Base-by-base conservation (phyloP, 2,797 vertebrate species). In the Vultur gryphus region DNA sequence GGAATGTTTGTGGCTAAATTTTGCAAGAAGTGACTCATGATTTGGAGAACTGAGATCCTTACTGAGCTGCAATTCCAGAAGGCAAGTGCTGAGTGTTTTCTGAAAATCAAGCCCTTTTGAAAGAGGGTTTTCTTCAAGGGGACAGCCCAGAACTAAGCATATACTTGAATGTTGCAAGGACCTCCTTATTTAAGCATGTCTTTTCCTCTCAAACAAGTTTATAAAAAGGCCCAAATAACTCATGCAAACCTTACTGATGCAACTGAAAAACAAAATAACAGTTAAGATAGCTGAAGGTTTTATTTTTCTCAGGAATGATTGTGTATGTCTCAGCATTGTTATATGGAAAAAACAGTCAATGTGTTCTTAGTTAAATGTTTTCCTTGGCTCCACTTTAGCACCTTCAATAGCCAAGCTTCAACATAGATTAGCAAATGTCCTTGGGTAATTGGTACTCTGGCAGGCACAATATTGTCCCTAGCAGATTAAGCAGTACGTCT, bases 71-170 rank as follows among this genome's bases (percentile, higher is more conserved):
- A 87, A 73, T 76, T 89, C 10, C 78, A 72, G 75, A 76, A 84
- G 70, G 46, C 49, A 79, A 66, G 12, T 65, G 49, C 78, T 84
- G 66, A 95, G 43, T 79, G 39, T 76, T 92, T 92, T 35, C 54
- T 91, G 87, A 87, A 87, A 95, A 95, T 96, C 89, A 85, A 67
- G 10, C 26, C 33, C 54, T 87, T 94, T 89, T 48, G 46, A 89
- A 91, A 89, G 52, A 76, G n/a, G 14, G 0, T 11, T 76, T 71
- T 95, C 79, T 82, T 41, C 58, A 61, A 67, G 33, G 25, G 70
- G 37, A 33, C 69, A 75, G 49, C 49, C 69, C 73, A 90, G 80
- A 88, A 66, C 51, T 51, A 23, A 85, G 31, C 43, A 48, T 39
- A 9, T 43, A 28, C 70, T 84, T 72, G 46, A 82, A 48, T 28